phyloP scores from a whole-genome alignment of 2,888 invertebrate genomes.

The Biston betularia region DNA sequence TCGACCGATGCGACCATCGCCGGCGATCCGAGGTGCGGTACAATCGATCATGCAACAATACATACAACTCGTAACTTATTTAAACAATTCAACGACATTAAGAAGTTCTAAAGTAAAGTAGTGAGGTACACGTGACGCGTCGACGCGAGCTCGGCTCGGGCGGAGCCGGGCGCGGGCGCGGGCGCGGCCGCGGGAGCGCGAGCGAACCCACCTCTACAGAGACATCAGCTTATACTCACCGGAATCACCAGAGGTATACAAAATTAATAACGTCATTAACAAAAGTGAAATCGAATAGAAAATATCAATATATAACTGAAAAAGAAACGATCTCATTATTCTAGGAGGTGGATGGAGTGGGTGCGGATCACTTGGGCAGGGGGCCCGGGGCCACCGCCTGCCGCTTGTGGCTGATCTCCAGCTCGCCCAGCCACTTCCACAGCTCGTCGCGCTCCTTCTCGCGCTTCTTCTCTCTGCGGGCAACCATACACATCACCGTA shows the following conservation, averaged over 20 bases:
- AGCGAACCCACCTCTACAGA: conserved; percentile 57
- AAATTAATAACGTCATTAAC: conserved; percentile 83
- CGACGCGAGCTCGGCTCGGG: neutral
- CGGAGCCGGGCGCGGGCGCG: conserved; percentile 44
- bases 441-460: conserved; percentile 98
- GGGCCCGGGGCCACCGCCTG: conserved; percentile 63
- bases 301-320: conserved; percentile 82
- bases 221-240: conserved; percentile 58
- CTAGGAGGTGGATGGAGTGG: conserved; percentile 61
- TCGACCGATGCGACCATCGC: conserved; percentile 71
- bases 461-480: conserved; percentile 94
- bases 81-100: conserved; percentile 84
- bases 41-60: conserved; percentile 79
- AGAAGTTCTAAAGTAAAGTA: conserved; percentile 82
- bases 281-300: conserved; percentile 84
- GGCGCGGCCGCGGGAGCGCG: conserved; percentile 51
- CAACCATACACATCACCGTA: conserved; percentile 7
- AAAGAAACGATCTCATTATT: conserved; percentile 78
- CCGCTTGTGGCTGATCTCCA: conserved; percentile 91
- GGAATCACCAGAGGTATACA: conserved; percentile 74
- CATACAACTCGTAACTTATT: conserved; percentile 83
- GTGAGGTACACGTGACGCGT: conserved; percentile 73
- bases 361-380: conserved; percentile 83
- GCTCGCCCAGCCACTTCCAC: conserved; percentile 97
- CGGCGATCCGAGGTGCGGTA: conserved; percentile 78